Base-by-base conservation (phyloP, 2,113 vertebrate genomes). In the Cepphus grylle region DNA sequence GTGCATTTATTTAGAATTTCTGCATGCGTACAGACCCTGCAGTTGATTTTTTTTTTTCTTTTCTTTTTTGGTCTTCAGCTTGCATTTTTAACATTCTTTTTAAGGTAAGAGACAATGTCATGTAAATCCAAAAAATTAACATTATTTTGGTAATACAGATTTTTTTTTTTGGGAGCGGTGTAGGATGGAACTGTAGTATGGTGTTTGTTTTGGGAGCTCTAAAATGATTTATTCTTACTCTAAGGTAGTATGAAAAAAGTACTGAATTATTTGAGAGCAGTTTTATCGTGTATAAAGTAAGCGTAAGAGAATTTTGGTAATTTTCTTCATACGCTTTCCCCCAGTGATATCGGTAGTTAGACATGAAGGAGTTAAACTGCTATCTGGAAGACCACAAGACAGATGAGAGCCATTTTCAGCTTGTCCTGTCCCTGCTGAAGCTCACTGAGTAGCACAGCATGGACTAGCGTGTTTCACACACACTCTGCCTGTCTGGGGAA, bases 401-500 rank as follows among this genome's bases (percentile, higher is more conserved):
- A 98, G 98, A 98, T 98, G 98, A 98, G 98, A 98, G 98, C 98
- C 98, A 97, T 98, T 98, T 98, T 98, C 98, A 98, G 98, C 98
- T 98, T 97, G 96, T 98, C 97, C 98, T 98, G 98, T 98, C 98
- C 98, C 97, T 96, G 94, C 97, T 98, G 97, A 98, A 97, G 97
- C 98, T 97, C 98, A 96, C 98, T 97, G 96, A 98, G 98, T 97
- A 98, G 98, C 98, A 93, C 97, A 98, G 98, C 98, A 97, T 95
- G 98, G 98, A 97, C 98, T 82, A 96, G 97, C 97, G 95, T 98
- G 98, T 98, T 98, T 98, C 98, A 98, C 98, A 98, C 97, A 98
- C 97, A 86, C 98, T 96, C 92, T 95, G 98, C 97, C 98, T 98
- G 98, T 98, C 98, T 98, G 94, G 98, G 98, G 98, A 98, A 98